These are phyloP conservation scores for Apotomis capreana DNA, from an alignment of 2,888 invertebrate genomes.

Conservation along the genomic window DNA sequence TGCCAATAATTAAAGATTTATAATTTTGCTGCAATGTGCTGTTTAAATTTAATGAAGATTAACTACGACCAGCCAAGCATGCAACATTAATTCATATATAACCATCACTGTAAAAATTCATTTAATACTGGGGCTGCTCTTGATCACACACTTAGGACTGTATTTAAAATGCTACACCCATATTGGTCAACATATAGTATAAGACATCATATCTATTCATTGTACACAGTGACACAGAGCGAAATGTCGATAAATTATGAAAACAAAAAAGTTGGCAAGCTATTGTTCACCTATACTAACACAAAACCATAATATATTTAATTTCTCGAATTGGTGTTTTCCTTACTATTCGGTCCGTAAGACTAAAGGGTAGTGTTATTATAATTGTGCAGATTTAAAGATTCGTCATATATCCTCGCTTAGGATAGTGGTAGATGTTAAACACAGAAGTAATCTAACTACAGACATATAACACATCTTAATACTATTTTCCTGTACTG, in stretches of 20 bases:
- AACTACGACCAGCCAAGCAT: slow-evolving; percentile 33
- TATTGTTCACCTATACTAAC: slow-evolving; percentile 17
- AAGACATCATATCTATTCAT: slow-evolving; percentile 29
- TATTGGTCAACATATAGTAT: slow-evolving; percentile 16
- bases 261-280: slow-evolving; percentile 33
- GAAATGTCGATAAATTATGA: slow-evolving; percentile 14
- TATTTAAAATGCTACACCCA: slow-evolving; percentile 5
- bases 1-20: slow-evolving; percentile 9
- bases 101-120: slow-evolving; percentile 21
- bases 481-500: slow-evolving; percentile 81
- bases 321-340: slow-evolving; percentile 34
- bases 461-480: slow-evolving; percentile 74
- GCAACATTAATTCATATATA: slow-evolving; percentile 16
- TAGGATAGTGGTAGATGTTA: slow-evolving; percentile 50
- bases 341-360: slow-evolving; percentile 29
- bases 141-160: background rate
- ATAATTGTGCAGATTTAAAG: slow-evolving; percentile 40
- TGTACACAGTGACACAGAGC: slow-evolving; percentile 13
- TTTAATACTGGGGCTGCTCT: slow-evolving; percentile 35
- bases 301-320: slow-evolving; percentile 8
- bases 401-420: slow-evolving; percentile 30
- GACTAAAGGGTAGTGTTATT: slow-evolving; percentile 30
- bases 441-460: slow-evolving; percentile 71
- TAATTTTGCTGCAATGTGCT: slow-evolving; percentile 21
- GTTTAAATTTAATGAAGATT: slow-evolving; percentile 13